These are phyloP conservation scores for Euphydryas editha DNA, from an alignment of 2,888 invertebrate species.

Conservation along the genomic window DNA sequence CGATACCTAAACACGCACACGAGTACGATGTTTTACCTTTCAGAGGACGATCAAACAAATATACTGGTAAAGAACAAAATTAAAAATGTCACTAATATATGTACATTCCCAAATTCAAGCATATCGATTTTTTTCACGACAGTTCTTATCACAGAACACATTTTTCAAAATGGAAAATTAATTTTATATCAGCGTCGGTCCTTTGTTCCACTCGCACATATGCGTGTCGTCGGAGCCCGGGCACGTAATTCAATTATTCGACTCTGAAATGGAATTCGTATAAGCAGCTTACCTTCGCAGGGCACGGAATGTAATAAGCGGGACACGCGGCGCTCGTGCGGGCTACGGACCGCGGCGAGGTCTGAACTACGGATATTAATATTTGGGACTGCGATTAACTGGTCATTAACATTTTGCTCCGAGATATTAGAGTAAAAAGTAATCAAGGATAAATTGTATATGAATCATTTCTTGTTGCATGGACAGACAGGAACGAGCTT, in stretches of 20 bases:
- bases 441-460: too few species aligned
- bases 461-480: too few species aligned
- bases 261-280: slow-evolving; percentile 10
- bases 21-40: background rate
- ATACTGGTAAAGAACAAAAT: background rate
- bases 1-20: background rate
- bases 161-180: background rate
- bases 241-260: slow-evolving; percentile 20
- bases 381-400: too few species aligned
- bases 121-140: too few species aligned
- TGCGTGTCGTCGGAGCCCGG: background rate
- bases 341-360: background rate
- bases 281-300: slow-evolving; percentile 17
- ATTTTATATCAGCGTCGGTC: background rate
- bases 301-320: slow-evolving; percentile 2
- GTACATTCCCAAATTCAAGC: too few species aligned
- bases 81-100: too few species aligned
- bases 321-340: background rate
- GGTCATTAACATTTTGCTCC: too few species aligned
- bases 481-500: too few species aligned
- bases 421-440: too few species aligned
- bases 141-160: too few species aligned
- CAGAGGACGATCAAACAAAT: background rate
- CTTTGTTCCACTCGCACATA: background rate
- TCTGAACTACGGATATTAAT: background rate